Evolutionary conservation across 2,888 invertebrate genomes (phyloP).

Genomic region (Torymus texanus): DNA sequence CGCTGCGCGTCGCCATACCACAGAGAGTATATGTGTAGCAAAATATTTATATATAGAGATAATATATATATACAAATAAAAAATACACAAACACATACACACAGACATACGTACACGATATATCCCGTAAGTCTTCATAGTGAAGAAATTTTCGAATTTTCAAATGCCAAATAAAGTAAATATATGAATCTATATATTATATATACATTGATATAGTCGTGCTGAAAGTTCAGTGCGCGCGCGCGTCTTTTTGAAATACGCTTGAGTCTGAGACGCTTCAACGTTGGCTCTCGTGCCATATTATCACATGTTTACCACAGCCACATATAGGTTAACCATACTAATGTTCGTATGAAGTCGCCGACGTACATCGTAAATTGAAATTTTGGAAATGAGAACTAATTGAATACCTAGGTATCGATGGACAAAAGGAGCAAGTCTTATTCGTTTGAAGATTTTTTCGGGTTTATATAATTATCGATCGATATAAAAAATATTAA

Average conservation of each 20-base stretch:
- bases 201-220: neutral
- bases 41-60: conserved; percentile 23
- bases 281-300: conserved; percentile 19
- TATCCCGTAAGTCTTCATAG: conserved; percentile 15
- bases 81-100: conserved; percentile 9
- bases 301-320: neutral
- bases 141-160: conserved; percentile 35
- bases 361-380: conserved; percentile 2
- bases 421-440: no score
- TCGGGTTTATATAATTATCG: no score
- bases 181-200: neutral
- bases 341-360: neutral
- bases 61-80: conserved; percentile 19
- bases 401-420: no score
- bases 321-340: neutral
- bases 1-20: conserved; percentile 5
- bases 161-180: conserved; percentile 29
- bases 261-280: conserved; percentile 16
- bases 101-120: no score
- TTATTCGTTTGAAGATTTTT: no score
- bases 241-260: conserved; percentile 10
- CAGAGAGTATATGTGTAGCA: conserved; percentile 18
- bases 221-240: neutral
- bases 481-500: no score
- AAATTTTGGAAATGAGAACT: neutral